phyloP scores from a whole-genome alignment of 2,888 invertebrate genomes.

The Agrotis exclamationis region DNA sequence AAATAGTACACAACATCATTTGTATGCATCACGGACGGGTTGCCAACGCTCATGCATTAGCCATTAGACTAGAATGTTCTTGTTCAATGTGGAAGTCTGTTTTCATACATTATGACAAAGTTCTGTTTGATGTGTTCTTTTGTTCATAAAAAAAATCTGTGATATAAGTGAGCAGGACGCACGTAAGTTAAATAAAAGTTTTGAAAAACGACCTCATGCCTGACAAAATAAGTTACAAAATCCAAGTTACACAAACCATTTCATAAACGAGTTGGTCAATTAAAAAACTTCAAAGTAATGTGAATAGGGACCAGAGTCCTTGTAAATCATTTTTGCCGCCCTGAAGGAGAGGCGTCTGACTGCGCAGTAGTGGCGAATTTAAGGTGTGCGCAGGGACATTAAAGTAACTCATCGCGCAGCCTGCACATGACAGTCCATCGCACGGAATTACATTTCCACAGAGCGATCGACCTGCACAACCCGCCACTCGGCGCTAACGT shows the following conservation, averaged over 20 bases:
- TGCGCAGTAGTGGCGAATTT: conserved; percentile 14
- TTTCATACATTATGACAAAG: background rate
- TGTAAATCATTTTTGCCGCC: background rate
- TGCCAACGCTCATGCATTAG: background rate
- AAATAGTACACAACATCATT: conserved; percentile 13
- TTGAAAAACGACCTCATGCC: background rate
- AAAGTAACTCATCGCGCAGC: background rate
- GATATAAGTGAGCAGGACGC: background rate
- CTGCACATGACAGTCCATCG: background rate
- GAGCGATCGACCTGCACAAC: conserved; percentile 8
- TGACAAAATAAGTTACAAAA: background rate
- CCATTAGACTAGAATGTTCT: background rate
- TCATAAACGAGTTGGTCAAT: background rate
- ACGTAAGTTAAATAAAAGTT: background rate
- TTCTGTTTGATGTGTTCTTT: background rate
- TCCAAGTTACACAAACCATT: background rate
- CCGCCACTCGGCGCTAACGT: background rate
- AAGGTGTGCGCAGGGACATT: conserved; percentile 14
- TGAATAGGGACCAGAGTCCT: conserved; percentile 4
- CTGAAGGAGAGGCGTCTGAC: background rate
- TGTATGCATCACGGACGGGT: conserved; percentile 14
- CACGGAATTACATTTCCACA: background rate
- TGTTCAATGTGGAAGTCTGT: background rate
- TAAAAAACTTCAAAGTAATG: background rate
- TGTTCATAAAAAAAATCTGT: background rate